Conservation (phyloP, 2,888 invertebrate species). For the Nomada fucata region DNA sequence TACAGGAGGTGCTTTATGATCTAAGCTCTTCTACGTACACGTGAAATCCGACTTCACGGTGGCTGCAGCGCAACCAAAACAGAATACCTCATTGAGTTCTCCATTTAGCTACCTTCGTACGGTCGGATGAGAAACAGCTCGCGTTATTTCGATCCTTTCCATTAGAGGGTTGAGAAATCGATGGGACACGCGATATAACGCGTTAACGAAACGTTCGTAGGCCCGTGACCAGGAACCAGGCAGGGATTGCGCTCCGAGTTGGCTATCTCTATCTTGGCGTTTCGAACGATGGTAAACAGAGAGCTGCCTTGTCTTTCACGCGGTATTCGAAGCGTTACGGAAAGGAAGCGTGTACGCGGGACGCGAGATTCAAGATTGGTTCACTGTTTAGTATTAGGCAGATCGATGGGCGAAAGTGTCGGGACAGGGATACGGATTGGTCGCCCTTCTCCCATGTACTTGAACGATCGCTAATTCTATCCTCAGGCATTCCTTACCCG, state of each 20-base stretch:
- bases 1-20: not conserved
- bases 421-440: not conserved
- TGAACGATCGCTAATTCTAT: slow-evolving; percentile 23
- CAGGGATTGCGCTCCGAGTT: slow-evolving; percentile 42
- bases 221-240: slow-evolving; percentile 35
- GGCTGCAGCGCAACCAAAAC: slow-evolving; percentile 1
- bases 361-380: slow-evolving; percentile 38
- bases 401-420: slow-evolving; percentile 71
- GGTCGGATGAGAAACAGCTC: not conserved
- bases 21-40: not conserved
- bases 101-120: slow-evolving; percentile 9
- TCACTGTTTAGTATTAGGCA: slow-evolving; percentile 53
- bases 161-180: slow-evolving; percentile 43
- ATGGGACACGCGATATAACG: slow-evolving; percentile 44
- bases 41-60: slow-evolving; percentile 4
- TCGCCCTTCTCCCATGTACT: not conserved
- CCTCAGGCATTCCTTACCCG: not conserved
- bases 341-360: slow-evolving; percentile 46
- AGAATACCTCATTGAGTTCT: slow-evolving; percentile 29
- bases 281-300: slow-evolving; percentile 62
- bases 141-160: slow-evolving; percentile 33
- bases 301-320: slow-evolving; percentile 52
- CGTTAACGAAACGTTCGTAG: slow-evolving; percentile 54
- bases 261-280: slow-evolving; percentile 57
- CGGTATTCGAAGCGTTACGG: slow-evolving; percentile 52